Evolutionary conservation across 2,888 invertebrate genomes (phyloP).

Genomic region (Galerucella calmariensis): DNA sequence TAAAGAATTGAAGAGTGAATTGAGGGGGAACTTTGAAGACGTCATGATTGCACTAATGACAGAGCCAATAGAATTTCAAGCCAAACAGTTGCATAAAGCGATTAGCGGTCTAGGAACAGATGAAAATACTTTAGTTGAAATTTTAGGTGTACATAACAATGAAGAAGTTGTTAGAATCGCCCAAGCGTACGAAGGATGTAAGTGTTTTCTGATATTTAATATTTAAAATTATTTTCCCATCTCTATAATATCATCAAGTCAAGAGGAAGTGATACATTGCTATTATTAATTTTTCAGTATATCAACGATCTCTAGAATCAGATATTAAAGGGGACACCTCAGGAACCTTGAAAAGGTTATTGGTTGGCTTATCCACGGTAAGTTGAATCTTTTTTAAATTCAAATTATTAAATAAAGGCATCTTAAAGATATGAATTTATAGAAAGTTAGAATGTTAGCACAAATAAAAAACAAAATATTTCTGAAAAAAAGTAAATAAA

Average conservation of each 20-base stretch:
- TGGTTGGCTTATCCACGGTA: slow-evolving; percentile 82
- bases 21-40: slow-evolving; percentile 89
- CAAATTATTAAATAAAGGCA: too few relatives aligned
- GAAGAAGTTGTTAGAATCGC: slow-evolving; percentile 83
- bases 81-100: slow-evolving; percentile 78
- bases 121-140: slow-evolving; percentile 79
- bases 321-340: slow-evolving; percentile 90
- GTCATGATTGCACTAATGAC: slow-evolving; percentile 85
- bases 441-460: not conserved
- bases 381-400: slow-evolving; percentile 41
- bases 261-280: not conserved
- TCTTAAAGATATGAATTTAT: too few relatives aligned
- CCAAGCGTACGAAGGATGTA: slow-evolving; percentile 71
- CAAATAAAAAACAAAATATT: not conserved
- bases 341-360: slow-evolving; percentile 88
- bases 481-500: too few relatives aligned
- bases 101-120: slow-evolving; percentile 82
- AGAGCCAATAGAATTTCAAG: slow-evolving; percentile 84
- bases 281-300: slow-evolving; percentile 73
- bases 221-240: not conserved
- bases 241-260: not conserved
- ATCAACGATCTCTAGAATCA: slow-evolving; percentile 80
- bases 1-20: slow-evolving; percentile 87
- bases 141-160: slow-evolving; percentile 86
- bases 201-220: slow-evolving; percentile 36